These are phyloP conservation scores for Meriones unguiculatus DNA, from an alignment of 2,113 vertebrate genomes.

Conservation along the genomic window DNA sequence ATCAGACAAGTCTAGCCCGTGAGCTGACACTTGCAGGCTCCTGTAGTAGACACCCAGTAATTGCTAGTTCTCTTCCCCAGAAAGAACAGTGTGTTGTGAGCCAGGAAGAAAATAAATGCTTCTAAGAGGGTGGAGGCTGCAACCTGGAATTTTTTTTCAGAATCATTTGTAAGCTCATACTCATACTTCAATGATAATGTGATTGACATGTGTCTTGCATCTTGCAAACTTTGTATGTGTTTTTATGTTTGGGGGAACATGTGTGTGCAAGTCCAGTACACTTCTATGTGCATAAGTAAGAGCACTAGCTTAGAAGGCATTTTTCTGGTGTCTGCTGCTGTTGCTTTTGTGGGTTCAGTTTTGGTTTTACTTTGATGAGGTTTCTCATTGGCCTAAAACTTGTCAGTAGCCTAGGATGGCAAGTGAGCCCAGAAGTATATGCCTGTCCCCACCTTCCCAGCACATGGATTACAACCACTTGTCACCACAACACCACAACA, in stretches of 20 bases:
- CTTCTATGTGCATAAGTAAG: neutral
- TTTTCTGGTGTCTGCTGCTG: neutral
- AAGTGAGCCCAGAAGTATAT: neutral
- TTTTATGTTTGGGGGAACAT: neutral
- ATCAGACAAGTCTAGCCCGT: neutral
- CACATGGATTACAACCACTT: neutral
- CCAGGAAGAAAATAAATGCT: neutral
- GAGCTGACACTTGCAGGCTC: neutral
- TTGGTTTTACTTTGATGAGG: neutral
- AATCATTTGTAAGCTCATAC: constrained; percentile 26
- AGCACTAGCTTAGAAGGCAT: no score
- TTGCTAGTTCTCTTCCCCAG: neutral
- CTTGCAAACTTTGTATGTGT: neutral
- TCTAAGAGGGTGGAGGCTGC: neutral
- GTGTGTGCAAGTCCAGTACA: neutral
- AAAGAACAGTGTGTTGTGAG: neutral
- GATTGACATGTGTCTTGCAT: neutral
- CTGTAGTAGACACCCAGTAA: neutral
- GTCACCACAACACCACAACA: no score
- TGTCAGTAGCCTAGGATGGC: neutral
- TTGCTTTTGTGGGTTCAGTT: neutral
- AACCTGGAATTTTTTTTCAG: neutral
- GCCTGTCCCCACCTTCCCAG: neutral
- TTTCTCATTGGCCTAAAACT: neutral
- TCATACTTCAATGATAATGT: neutral